Evolutionary conservation across 2,113 vertebrate genomes (phyloP).

Genomic region (Pluvianellus socialis): DNA sequence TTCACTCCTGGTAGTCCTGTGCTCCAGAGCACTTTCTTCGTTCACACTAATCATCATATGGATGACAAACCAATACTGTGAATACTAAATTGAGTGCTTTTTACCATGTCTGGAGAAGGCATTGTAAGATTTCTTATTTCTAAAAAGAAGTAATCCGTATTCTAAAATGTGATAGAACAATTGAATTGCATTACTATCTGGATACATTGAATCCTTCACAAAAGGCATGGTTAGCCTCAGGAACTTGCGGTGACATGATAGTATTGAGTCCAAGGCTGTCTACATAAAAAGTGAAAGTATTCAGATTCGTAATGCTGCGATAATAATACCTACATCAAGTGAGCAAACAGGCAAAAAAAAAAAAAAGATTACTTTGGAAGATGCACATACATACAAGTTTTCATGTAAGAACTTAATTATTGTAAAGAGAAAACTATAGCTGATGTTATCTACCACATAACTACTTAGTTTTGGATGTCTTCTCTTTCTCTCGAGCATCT

Average conservation of each 20-base stretch:
- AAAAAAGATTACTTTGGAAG: not conserved
- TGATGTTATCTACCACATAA: not conserved
- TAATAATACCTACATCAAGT: not conserved
- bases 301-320: not conserved
- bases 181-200: not conserved
- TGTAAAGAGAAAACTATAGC: not conserved
- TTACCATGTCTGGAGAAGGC: not conserved
- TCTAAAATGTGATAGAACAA: not conserved
- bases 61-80: not conserved
- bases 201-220: not conserved
- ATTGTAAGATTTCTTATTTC: not conserved
- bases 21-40: not conserved
- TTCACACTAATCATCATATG: not conserved
- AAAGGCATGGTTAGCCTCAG: not conserved
- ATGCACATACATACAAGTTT: not conserved
- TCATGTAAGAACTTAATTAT: not conserved
- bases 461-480: not conserved
- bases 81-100: not conserved
- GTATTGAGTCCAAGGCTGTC: not conserved
- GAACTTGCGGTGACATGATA: accelerated
- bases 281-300: not conserved
- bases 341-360: not conserved
- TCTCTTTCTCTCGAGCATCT: not conserved
- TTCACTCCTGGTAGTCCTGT: not conserved
- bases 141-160: not conserved